phyloP scores from a whole-genome alignment of 2,888 invertebrate species.

The Cremastinae sp. region DNA sequence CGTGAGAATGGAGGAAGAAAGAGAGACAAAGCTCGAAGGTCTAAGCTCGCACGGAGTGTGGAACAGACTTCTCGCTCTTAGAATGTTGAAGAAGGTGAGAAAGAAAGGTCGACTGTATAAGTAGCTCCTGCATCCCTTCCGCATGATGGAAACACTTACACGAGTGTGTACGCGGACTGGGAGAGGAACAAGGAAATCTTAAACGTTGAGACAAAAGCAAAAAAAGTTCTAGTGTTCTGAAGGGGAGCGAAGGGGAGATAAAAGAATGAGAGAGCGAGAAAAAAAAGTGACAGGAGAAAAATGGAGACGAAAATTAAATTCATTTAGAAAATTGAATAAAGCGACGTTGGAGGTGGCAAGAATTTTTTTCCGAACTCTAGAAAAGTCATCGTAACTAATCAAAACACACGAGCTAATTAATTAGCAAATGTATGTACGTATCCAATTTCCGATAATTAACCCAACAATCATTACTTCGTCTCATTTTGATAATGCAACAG shows the following conservation, averaged over 20 bases:
- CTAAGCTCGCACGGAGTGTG: conserved; percentile 33
- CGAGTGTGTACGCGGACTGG: conserved; percentile 15
- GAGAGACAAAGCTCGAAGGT: conserved; percentile 6
- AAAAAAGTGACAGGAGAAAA: neutral
- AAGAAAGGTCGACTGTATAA: conserved; percentile 39
- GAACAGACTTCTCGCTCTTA: conserved; percentile 32
- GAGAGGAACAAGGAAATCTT: neutral
- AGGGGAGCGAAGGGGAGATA: conserved; percentile 22
- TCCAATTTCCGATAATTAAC: too few species aligned
- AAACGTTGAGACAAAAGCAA: conserved; percentile 26
- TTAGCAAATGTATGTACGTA: too few species aligned
- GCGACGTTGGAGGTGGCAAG: too few species aligned
- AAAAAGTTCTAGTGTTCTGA: conserved; percentile 5
- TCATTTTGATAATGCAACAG: too few species aligned
- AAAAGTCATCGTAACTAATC: too few species aligned
- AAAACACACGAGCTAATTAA: too few species aligned
- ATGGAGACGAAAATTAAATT: too few species aligned
- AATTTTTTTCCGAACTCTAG: too few species aligned
- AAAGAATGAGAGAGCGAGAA: conserved; percentile 15
- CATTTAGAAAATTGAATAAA: too few species aligned
- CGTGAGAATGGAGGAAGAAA: neutral
- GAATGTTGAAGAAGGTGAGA: conserved; percentile 41
- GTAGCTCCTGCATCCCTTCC: conserved; percentile 15
- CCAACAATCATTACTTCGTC: too few species aligned
- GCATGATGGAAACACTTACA: conserved; percentile 46